Conservation (phyloP, 2,888 invertebrate genomes). For the Drosophila paramelanica region DNA sequence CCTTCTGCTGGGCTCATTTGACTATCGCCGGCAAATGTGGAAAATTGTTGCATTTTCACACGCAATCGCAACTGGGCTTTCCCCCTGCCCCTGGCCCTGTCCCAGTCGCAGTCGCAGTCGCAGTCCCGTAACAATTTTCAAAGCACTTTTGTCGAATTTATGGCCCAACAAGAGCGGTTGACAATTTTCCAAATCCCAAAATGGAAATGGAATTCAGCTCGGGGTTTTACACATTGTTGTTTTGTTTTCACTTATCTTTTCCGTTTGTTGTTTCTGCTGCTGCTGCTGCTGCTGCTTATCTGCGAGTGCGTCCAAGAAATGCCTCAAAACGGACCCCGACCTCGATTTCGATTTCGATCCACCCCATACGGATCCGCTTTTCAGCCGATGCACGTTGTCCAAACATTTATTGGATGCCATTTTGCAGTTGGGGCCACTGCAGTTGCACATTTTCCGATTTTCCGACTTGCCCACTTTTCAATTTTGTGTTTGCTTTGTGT, state of each 20-base stretch:
- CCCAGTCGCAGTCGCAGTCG: neutral
- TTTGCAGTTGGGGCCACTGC: constrained; percentile 17
- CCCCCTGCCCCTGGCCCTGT: constrained; percentile 24
- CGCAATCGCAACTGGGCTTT: constrained; percentile 58
- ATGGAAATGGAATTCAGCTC: constrained; percentile 26
- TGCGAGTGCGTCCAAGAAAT: constrained; percentile 24
- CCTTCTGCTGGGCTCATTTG: constrained; percentile 38
- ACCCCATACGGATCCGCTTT: neutral
- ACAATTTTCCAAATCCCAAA: constrained; percentile 40
- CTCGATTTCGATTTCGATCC: no score
- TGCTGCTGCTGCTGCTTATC: constrained; percentile 17
- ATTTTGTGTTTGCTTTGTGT: constrained; percentile 35
- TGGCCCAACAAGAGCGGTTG: constrained; percentile 28
- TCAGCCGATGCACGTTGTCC: constrained; percentile 24
- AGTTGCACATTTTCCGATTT: constrained; percentile 31
- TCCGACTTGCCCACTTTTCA: constrained; percentile 26
- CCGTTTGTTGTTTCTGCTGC: constrained; percentile 5
- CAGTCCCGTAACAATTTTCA: constrained; percentile 13
- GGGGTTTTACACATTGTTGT: constrained; percentile 27
- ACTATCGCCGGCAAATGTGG: constrained; percentile 39
- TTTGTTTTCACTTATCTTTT: neutral
- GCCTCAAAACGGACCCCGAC: constrained; percentile 22
- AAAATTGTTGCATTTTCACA: constrained; percentile 70
- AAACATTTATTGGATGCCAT: constrained; percentile 16
- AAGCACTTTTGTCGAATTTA: constrained; percentile 22